Conservation (phyloP, 2,113 vertebrate genomes). For the Phylloscopus whistleri region DNA sequence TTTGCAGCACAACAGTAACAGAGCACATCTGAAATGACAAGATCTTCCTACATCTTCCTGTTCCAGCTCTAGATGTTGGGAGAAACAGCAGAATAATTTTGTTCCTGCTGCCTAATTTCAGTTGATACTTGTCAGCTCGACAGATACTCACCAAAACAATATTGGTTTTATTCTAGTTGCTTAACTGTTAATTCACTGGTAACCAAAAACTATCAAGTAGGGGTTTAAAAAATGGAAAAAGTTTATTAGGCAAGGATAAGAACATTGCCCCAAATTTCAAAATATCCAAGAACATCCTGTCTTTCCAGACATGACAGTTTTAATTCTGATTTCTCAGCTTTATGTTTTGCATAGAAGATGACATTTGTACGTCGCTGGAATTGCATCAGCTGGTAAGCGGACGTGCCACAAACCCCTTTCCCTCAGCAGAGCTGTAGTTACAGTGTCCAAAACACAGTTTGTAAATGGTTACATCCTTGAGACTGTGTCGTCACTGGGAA, state of each 20-base stretch:
- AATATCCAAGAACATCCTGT: constrained; percentile 7
- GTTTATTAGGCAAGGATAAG: neutral
- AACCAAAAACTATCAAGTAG: neutral
- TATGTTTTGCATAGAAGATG: constrained; percentile 2
- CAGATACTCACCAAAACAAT: neutral
- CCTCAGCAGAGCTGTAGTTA: constrained; percentile 30
- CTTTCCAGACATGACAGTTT: neutral
- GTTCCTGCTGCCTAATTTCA: neutral
- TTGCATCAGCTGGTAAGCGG: constrained; percentile 32
- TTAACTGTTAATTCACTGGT: neutral
- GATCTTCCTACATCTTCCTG: neutral
- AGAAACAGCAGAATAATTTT: neutral
- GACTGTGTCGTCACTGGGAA: neutral
- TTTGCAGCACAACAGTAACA: neutral
- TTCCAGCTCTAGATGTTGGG: neutral
- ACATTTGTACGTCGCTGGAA: neutral
- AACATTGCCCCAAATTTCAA: neutral
- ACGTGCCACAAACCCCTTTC: neutral
- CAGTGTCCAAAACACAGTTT: constrained; percentile 52
- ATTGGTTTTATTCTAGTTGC: neutral
- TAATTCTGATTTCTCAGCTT: neutral
- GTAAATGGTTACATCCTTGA: neutral
- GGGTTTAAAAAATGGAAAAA: neutral
- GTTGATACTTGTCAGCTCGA: neutral
- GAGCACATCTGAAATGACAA: neutral